Evolutionary conservation across 2,888 invertebrate species (phyloP).

Genomic region (Amphipoea lucens): DNA sequence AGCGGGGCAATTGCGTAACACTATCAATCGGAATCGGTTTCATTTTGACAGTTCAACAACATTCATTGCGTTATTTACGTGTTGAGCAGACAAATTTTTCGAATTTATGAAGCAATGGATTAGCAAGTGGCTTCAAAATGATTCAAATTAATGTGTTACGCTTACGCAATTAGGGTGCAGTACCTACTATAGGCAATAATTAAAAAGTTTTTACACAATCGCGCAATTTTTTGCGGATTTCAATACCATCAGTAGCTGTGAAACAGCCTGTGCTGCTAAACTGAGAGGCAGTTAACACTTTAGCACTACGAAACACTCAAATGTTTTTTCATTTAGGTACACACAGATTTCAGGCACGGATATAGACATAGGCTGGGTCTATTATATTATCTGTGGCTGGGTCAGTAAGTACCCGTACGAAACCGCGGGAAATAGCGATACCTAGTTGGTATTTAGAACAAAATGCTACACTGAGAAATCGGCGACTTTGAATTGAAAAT

Average conservation of each 20-base stretch:
- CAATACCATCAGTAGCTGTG: background rate
- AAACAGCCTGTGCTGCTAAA: background rate
- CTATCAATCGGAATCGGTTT: too few relatives aligned
- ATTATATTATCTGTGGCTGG: background rate
- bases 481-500: conserved; percentile 54
- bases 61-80: too few relatives aligned
- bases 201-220: background rate
- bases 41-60: too few relatives aligned
- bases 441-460: background rate
- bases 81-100: too few relatives aligned
- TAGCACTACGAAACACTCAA: background rate
- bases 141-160: too few relatives aligned
- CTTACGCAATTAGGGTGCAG: too few relatives aligned
- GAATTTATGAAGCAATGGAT: too few relatives aligned
- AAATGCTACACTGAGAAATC: conserved; percentile 9
- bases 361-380: too few relatives aligned
- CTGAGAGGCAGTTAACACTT: background rate
- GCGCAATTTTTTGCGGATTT: background rate
- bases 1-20: too few relatives aligned
- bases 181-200: background rate
- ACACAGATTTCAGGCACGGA: background rate
- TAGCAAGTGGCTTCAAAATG: too few relatives aligned
- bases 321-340: background rate
- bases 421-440: background rate
- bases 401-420: background rate